Percentiles rank a stretch among this genome's conserved stretches.
These are phyloP conservation scores for Orchesella cincta DNA, from an alignment of 1,140 invertebrate genomes.

Conservation along the genomic window DNA sequence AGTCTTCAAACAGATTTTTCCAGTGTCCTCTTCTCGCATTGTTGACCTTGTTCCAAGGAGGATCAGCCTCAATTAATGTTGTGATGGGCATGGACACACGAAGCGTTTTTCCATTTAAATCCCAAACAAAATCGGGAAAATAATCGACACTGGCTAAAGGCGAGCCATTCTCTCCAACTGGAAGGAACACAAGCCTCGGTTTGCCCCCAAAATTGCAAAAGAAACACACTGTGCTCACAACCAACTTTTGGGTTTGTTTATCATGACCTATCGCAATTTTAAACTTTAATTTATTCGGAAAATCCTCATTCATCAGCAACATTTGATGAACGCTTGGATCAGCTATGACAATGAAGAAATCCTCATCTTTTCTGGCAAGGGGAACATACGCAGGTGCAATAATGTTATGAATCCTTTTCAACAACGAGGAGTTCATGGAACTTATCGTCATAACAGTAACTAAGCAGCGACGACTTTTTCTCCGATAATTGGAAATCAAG, in stretches of 20 bases:
- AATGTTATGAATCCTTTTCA: background rate
- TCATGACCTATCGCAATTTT: background rate
- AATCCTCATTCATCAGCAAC: background rate
- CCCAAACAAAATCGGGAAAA: background rate
- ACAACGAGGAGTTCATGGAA: background rate
- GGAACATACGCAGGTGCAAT: background rate
- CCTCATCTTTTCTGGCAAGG: background rate
- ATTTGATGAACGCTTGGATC: background rate
- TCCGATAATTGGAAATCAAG: too few species aligned
- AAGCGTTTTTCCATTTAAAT: background rate
- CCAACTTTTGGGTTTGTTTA: background rate
- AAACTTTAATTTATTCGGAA: background rate
- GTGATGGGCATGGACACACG: background rate
- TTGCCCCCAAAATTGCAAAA: background rate
- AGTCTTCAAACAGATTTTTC: background rate
- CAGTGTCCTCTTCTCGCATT: background rate
- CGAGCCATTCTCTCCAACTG: background rate
- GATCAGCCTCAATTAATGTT: background rate
- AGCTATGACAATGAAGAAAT: background rate
- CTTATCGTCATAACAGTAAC: background rate
- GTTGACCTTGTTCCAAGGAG: background rate
- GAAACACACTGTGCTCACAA: background rate
- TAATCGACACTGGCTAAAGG: background rate
- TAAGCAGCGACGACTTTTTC: too few species aligned
- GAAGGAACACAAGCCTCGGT: background rate